phyloP scores from a whole-genome alignment of 92 coral and sea anemone species.

The Siderastrea siderea region DNA sequence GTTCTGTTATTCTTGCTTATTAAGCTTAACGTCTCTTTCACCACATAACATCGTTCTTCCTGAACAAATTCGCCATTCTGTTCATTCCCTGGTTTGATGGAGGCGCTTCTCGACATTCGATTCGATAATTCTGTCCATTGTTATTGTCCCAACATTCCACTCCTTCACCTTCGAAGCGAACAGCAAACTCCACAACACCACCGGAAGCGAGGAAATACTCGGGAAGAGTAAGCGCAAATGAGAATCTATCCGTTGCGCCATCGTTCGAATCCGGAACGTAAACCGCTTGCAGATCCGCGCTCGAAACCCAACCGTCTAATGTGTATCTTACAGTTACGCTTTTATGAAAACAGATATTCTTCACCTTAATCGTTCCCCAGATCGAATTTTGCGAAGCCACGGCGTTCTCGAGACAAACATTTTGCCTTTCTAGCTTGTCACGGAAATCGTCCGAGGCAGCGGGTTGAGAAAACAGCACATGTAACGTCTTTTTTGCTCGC shows the following conservation, averaged over 20 bases:
- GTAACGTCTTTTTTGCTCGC: slow-evolving; percentile 82
- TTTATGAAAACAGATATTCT: slow-evolving; percentile 91
- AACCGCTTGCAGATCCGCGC: slow-evolving; percentile 69
- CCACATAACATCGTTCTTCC: not conserved
- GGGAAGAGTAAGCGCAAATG: slow-evolving; percentile 93
- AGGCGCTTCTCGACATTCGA: slow-evolving; percentile 79
- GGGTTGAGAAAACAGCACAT: slow-evolving; percentile 89
- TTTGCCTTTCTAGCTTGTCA: slow-evolving; percentile 76
- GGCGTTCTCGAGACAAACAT: slow-evolving; percentile 91
- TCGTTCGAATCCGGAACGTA: slow-evolving; percentile 96
- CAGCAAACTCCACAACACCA: slow-evolving; percentile 87
- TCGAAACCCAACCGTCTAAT: slow-evolving; percentile 82
- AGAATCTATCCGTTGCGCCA: slow-evolving; percentile 93
- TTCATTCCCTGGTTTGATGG: slow-evolving; percentile 5
- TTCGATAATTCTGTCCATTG: slow-evolving; percentile 80
- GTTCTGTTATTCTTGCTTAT: not conserved
- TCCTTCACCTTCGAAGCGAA: slow-evolving; percentile 87
- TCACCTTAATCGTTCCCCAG: slow-evolving; percentile 97
- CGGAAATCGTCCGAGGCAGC: slow-evolving; percentile 82
- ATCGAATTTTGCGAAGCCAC: slow-evolving; percentile 91
- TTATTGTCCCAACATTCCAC: slow-evolving; percentile 98
- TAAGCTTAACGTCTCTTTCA: not conserved
- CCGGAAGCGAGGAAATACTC: slow-evolving; percentile 87
- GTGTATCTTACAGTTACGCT: slow-evolving; percentile 78
- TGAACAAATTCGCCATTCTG: slow-evolving; percentile 30